Evolutionary conservation across 2,888 invertebrate genomes (phyloP), one percentile per base, ranked within the genome.

Genomic region (Molorchus minor): DNA sequence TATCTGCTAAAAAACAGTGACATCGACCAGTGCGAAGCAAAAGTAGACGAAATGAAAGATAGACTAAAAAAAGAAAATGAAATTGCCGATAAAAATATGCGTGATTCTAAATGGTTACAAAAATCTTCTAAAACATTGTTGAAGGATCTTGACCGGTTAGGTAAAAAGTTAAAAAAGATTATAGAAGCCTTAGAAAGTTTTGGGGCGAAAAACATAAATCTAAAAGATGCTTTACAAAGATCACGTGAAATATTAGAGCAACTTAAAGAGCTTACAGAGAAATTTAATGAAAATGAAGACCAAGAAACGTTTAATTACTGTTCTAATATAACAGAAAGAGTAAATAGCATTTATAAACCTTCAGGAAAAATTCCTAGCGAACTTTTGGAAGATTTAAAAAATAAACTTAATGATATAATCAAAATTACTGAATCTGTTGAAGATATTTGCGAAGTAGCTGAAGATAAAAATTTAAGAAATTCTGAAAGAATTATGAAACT

Each of bases 211-310:
- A 84, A 85, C 60, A 71, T 86, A n/a, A 84, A 83, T 59, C 72
- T 85, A 1, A 82, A 84, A 21, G 82, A 81, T 10, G 84, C 84
- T 0, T 67, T 86, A 3, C 80, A 82, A 45, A 82, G 84, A 68
- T 86, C 84, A 0, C 78, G 76, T 8, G 79, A 75, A 62, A 79
- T 84, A 55, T 76, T 85, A 17, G 80, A 82, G 17, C 76, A 83
- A 20, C 81, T 87, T 40, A 79, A 82, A 40, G 66, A 64, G 19
- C 69, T 67, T 36, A 62, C 70, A 3, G 62, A 55, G 35, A 54
- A 56, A 38, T 56, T 70, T 43, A 49, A 61, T 2, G 17, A 51
- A 7, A 53, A 70, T 21, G 54, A 73, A 10, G 72, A 79, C 55
- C 58, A 78, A 0, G 71, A 80, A 44, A 69, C 81, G 10, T 70